These are phyloP conservation scores for Melanchra persicariae DNA, from an alignment of 2,888 invertebrate species.

Conservation along the genomic window DNA sequence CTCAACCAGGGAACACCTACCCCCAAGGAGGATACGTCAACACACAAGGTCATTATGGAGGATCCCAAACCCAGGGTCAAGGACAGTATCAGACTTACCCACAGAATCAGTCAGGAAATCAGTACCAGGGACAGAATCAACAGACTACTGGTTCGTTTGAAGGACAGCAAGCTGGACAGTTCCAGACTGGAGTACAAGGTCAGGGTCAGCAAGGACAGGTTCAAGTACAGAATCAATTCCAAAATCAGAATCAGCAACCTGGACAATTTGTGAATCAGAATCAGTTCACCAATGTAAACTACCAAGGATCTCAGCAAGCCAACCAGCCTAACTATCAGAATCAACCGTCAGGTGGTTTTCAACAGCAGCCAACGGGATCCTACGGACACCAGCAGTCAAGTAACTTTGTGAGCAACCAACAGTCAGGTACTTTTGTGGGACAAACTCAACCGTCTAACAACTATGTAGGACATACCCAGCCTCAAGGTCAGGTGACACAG, in stretches of 20 bases:
- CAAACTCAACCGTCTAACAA: slow-evolving; percentile 44
- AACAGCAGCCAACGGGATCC: slow-evolving; percentile 48
- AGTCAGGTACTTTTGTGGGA: slow-evolving; percentile 38
- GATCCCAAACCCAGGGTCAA: slow-evolving; percentile 65
- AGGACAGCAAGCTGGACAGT: slow-evolving; percentile 59
- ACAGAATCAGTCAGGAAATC: slow-evolving; percentile 60
- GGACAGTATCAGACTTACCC: slow-evolving; percentile 56
- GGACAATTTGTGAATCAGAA: slow-evolving; percentile 62
- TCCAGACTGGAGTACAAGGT: slow-evolving; percentile 55
- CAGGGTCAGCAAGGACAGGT: slow-evolving; percentile 39
- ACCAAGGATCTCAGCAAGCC: slow-evolving; percentile 56
- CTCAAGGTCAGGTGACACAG: slow-evolving; percentile 48
- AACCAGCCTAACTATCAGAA: slow-evolving; percentile 45
- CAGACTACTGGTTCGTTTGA: slow-evolving; percentile 56
- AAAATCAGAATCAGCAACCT: slow-evolving; percentile 45
- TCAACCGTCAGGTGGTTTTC: slow-evolving; percentile 31
- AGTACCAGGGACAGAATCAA: slow-evolving; percentile 50
- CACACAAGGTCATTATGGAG: slow-evolving; percentile 50
- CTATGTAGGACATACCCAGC: slow-evolving; percentile 40
- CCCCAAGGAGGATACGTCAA: slow-evolving; percentile 62
- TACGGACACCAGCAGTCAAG: slow-evolving; percentile 50
- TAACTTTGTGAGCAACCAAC: slow-evolving; percentile 40
- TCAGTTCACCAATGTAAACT: slow-evolving; percentile 49
- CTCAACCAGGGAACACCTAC: slow-evolving; percentile 54
- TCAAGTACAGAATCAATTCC: slow-evolving; percentile 48